phyloP scores from a whole-genome alignment of 2,113 vertebrate species.

The Ranitomeya imitator region DNA sequence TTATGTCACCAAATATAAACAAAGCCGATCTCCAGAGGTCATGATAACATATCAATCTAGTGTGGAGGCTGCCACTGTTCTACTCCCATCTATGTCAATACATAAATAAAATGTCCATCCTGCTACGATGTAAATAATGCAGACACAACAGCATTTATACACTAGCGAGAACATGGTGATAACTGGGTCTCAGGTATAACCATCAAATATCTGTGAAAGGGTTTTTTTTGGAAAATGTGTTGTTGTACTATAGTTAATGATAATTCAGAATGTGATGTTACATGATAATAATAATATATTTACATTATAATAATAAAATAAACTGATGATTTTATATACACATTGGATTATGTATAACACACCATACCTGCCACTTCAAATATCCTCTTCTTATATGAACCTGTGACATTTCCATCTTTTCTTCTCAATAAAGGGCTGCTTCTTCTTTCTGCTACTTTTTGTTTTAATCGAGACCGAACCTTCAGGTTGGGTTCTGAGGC shows the following conservation, averaged over 20 bases:
- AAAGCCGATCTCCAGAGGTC: slow-evolving; percentile 60
- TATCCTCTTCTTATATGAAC: slow-evolving; percentile 94
- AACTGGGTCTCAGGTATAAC: too few species aligned
- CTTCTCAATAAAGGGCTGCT: slow-evolving; percentile 95
- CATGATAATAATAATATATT: background rate
- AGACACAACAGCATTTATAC: background rate
- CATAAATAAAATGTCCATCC: slow-evolving; percentile 29
- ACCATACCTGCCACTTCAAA: slow-evolving; percentile 92
- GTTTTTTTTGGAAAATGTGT: background rate
- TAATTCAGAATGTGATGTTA: background rate
- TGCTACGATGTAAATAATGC: background rate
- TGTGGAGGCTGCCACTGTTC: slow-evolving; percentile 48
- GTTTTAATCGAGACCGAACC: slow-evolving; percentile 97
- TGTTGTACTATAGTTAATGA: background rate
- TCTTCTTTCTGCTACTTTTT: slow-evolving; percentile 96
- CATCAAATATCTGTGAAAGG: background rate
- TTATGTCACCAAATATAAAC: slow-evolving; percentile 60
- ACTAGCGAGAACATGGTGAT: too few species aligned
- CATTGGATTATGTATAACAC: slow-evolving; percentile 41
- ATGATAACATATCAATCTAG: slow-evolving; percentile 59
- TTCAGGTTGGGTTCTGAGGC: slow-evolving; percentile 99
- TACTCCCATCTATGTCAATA: slow-evolving; percentile 46
- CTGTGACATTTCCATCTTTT: slow-evolving; percentile 87
- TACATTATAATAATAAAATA: background rate
- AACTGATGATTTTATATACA: background rate